phyloP scores from a whole-genome alignment of 1,140 invertebrate genomes.

The Oryctes rhinoceros region DNA sequence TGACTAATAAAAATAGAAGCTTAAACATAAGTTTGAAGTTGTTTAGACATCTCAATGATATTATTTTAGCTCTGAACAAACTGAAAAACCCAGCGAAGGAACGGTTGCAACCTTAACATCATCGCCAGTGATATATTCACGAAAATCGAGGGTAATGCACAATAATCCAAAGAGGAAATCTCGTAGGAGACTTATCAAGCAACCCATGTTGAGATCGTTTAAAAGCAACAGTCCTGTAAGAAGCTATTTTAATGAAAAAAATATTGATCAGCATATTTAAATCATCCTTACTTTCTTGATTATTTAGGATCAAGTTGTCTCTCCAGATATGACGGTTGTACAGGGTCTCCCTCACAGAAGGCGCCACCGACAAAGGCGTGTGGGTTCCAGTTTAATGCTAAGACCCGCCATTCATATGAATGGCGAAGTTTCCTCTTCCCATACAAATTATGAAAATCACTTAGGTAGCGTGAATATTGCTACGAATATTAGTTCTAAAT shows the following conservation, averaged over 20 bases:
- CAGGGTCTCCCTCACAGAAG: not conserved
- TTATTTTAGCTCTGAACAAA: too few species aligned
- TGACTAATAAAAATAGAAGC: too few species aligned
- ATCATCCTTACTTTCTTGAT: not conserved
- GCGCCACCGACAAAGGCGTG: slow-evolving; percentile 17
- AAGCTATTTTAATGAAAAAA: not conserved
- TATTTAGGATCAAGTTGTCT: not conserved
- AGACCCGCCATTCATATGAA: slow-evolving; percentile 30
- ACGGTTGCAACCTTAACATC: too few species aligned
- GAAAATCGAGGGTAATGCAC: slow-evolving; percentile 39
- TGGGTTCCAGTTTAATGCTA: not conserved
- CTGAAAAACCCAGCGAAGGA: too few species aligned
- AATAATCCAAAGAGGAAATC: slow-evolving; percentile 17
- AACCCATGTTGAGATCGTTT: slow-evolving; percentile 29
- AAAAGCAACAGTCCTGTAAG: slow-evolving; percentile 21
- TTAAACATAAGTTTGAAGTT: too few species aligned
- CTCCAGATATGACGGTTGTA: not conserved
- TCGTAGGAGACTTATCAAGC: not conserved
- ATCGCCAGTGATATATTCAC: not conserved
- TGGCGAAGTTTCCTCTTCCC: not conserved
- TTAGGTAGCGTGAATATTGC: not conserved
- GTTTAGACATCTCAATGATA: too few species aligned
- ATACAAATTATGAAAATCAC: not conserved
- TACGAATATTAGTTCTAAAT: not conserved
- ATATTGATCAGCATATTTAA: not conserved